Evolutionary conservation across 1,140 invertebrate genomes (phyloP), one percentile per base, ranked within the genome.

Genomic region (Drosophila gunungcola): DNA sequence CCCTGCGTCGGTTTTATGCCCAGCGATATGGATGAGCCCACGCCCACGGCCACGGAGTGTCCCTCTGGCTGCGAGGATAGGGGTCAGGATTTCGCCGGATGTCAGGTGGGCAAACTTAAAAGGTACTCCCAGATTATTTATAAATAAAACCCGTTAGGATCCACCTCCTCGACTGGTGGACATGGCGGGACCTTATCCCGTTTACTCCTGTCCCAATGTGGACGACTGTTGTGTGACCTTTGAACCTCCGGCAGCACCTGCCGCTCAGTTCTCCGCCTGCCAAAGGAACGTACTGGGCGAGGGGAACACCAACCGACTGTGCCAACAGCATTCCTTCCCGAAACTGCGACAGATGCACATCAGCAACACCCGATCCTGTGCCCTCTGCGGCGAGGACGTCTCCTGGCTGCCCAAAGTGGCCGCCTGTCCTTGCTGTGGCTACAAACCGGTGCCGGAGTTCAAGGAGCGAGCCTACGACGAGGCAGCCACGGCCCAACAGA

Each of bases 341-440:
- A 43, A 61, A 6, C 52, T 89, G 0, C 82, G 67, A 0, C 80
- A 89, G 45, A 72, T 65, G 51, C 58, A 51, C 21, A 45, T 89
- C 4, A 52, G 52, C 21, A 9, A 21, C 7, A 49, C 27, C 4
- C 68, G 84, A 2, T 16, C 34, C 5, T 92, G 91, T 36, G 51
- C 72, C 1, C 67, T 92, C 3, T 92, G 91, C 39, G 70, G 85
- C 21, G 81, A 77, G 60, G 85, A 92, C 39, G 72, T 92, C 4
- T 68, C 73, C 7, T 92, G 88, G 90, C 41, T 92, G 54, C 91
- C 91, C 12, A 80, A 70, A 57, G 72, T 91, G 7, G 67, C 86
- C 0, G 81, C 90, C 0, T 92, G 91, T 72, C 86, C 91, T 0
- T 62, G 86, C n/a, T 92, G 91, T 27, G 84, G 84, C 25, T 91